phyloP scores from a whole-genome alignment of 2,113 vertebrate genomes.

The Nothobranchius furzeri region DNA sequence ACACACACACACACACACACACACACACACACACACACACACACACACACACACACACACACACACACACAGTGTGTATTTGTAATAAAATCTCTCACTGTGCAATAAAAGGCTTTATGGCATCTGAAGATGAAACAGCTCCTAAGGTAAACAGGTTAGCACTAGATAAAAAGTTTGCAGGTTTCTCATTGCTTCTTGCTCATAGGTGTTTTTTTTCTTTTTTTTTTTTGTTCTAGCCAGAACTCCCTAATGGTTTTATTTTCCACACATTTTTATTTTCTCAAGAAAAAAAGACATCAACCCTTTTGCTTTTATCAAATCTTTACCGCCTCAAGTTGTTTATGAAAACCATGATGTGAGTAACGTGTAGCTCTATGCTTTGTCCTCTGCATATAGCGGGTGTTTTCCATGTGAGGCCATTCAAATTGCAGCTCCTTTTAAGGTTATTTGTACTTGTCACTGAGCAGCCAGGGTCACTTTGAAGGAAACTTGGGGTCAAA shows the following conservation, averaged over 20 bases:
- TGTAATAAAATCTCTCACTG: conserved; percentile 43
- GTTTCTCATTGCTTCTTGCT: conserved; percentile 31
- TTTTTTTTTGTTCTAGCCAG: background rate
- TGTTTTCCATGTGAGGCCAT: conserved; percentile 39
- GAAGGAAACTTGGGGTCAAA: conserved; percentile 4
- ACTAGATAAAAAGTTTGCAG: conserved; percentile 51
- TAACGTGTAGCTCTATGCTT: conserved; percentile 38
- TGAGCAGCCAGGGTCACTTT: conserved; percentile 12
- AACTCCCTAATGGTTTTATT: conserved; percentile 24
- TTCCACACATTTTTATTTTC: conserved; percentile 9
- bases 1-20: background rate
- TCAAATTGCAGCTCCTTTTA: conserved; percentile 22
- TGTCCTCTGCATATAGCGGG: conserved; percentile 21
- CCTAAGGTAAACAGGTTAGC: conserved; percentile 58
- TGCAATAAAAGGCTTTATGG: conserved; percentile 51
- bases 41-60: background rate
- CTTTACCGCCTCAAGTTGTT: conserved; percentile 50
- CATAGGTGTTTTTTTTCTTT: conserved; percentile 13
- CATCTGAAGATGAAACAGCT: conserved; percentile 39
- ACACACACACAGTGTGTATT: conserved; percentile 9
- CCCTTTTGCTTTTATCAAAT: conserved; percentile 58
- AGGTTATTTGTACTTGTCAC: conserved; percentile 32
- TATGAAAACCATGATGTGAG: conserved; percentile 36
- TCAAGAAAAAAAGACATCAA: conserved; percentile 45
- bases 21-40: conserved; percentile 6